Conservation (phyloP, 2,888 invertebrate genomes). For the Tribolium freemani region DNA sequence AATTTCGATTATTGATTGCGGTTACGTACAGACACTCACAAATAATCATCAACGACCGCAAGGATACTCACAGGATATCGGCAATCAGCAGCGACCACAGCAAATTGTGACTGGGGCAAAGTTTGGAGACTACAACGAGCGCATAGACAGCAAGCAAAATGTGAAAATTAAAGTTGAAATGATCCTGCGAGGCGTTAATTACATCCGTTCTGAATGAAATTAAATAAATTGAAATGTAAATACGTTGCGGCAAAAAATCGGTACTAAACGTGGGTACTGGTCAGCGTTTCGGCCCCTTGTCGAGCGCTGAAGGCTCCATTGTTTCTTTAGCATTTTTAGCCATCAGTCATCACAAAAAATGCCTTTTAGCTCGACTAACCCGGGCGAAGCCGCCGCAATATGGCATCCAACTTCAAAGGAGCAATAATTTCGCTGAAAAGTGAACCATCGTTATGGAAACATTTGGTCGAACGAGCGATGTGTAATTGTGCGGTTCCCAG, state of each 20-base stretch:
- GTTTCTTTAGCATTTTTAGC: not conserved
- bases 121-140: not conserved
- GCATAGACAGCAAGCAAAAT: too few species aligned
- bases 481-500: conserved; percentile 43
- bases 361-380: too few species aligned
- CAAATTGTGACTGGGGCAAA: conserved; percentile 47
- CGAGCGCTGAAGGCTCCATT: too few species aligned
- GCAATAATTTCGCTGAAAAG: not conserved
- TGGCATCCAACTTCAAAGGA: not conserved
- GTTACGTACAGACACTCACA: conserved; percentile 52
- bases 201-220: not conserved
- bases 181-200: not conserved
- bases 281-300: too few species aligned
- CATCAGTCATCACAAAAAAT: too few species aligned
- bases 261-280: too few species aligned
- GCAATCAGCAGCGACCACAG: conserved; percentile 54
- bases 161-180: too few species aligned
- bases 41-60: conserved; percentile 54
- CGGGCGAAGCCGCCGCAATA: not conserved
- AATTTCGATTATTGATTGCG: conserved; percentile 57
- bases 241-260: not conserved
- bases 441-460: conserved; percentile 12
- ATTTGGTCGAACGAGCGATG: conserved; percentile 9
- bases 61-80: conserved; percentile 57
- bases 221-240: not conserved